Percentiles rank a stretch among this genome's conserved stretches.
Conservation (phyloP, 2,797 vertebrate genomes). For the Oophaga sylvatica region DNA sequence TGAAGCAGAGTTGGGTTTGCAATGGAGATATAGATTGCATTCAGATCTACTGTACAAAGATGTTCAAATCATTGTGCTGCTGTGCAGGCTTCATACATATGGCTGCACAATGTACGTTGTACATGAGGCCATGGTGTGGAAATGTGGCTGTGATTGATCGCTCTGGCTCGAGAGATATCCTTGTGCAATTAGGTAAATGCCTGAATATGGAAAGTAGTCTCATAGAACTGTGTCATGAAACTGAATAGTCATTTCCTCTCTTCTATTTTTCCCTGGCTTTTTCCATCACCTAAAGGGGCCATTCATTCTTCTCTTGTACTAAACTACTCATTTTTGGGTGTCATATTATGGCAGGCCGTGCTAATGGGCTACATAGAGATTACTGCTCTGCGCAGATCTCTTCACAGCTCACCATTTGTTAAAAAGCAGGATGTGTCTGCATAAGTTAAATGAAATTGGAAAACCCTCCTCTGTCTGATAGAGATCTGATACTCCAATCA, state of each 20-base stretch:
- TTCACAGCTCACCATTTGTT: constrained; percentile 52
- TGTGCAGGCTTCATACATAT: too few species aligned
- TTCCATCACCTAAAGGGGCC: constrained; percentile 25
- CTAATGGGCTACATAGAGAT: constrained; percentile 60
- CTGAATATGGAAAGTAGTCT: background rate
- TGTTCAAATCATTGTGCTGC: too few species aligned
- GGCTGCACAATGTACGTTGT: too few species aligned
- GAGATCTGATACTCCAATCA: constrained; percentile 60
- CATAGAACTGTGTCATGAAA: background rate
- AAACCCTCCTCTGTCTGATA: constrained; percentile 60
- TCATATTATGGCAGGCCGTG: constrained; percentile 33
- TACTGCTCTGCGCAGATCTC: constrained; percentile 47
- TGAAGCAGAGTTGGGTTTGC: too few species aligned
- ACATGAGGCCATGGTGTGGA: background rate
- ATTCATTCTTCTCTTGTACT: constrained; percentile 38
- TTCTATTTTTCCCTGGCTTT: background rate
- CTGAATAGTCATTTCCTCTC: background rate
- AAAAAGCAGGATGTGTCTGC: constrained; percentile 58
- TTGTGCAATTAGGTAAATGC: background rate
- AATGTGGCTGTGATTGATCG: background rate
- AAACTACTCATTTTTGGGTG: constrained; percentile 51
- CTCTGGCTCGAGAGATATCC: background rate
- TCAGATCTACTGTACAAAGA: too few species aligned
- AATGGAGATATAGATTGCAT: too few species aligned
- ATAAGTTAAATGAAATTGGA: constrained; percentile 60